Conservation (phyloP, 2,888 invertebrate species). For the Holacanthella duospinosa region DNA sequence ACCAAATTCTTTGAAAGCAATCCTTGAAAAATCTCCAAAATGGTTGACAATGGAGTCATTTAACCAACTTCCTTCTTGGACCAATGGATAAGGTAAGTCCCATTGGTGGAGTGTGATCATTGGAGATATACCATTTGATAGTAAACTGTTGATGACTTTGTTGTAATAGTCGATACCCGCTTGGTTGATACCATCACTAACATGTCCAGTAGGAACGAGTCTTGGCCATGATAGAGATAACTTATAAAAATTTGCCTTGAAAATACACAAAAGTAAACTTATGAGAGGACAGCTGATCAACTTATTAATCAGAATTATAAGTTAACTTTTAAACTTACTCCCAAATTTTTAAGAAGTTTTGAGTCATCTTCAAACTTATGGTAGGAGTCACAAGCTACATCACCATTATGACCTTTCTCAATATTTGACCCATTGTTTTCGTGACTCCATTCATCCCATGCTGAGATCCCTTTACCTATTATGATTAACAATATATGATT, state of each 20-base stretch:
- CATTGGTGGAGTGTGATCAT: background rate
- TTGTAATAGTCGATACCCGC: background rate
- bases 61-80: constrained; percentile 36
- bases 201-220: background rate
- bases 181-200: background rate
- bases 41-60: constrained; percentile 16
- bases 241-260: background rate
- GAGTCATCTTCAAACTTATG: background rate
- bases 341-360: background rate
- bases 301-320: too few species aligned
- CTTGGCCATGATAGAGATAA: background rate
- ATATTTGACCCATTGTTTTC: background rate
- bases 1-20: constrained; percentile 18
- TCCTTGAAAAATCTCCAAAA: constrained; percentile 20
- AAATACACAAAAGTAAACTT: too few species aligned
- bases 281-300: too few species aligned
- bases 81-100: background rate
- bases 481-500: too few species aligned
- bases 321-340: background rate
- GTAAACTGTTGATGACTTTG: background rate
- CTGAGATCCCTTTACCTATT: background rate
- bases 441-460: background rate
- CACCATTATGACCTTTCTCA: background rate
- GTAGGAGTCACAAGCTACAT: background rate
- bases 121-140: background rate